Evolutionary conservation across 2,797 vertebrate genomes (phyloP).

Genomic region (Pipistrellus pygmaeus): DNA sequence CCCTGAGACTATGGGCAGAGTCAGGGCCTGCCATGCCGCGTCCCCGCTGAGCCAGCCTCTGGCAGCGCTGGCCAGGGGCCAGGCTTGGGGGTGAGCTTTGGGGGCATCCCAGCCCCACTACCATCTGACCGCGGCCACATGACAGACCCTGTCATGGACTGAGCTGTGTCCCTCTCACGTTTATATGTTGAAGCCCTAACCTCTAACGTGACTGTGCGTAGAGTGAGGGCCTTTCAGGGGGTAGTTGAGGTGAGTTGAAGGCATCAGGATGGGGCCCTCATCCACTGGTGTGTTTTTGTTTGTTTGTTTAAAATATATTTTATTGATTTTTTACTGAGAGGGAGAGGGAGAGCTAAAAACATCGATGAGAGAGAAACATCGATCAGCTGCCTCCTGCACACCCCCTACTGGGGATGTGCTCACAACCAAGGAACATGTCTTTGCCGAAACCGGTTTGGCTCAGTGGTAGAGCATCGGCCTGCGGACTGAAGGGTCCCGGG

Average conservation of each 20-base stretch:
- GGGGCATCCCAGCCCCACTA: background rate
- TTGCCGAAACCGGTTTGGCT: too few relatives aligned
- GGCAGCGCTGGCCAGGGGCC: accelerated
- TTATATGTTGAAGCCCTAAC: background rate
- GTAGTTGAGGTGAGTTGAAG: background rate
- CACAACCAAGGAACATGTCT: too few relatives aligned
- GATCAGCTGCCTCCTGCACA: too few relatives aligned
- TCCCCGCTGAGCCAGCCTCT: background rate
- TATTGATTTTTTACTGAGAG: too few relatives aligned
- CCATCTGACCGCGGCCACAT: background rate
- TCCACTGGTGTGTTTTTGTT: too few relatives aligned
- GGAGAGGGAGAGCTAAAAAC: too few relatives aligned
- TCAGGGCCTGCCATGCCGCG: background rate
- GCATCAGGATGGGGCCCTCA: background rate
- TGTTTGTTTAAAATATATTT: too few relatives aligned
- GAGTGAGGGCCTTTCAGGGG: background rate
- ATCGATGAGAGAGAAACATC: too few relatives aligned
- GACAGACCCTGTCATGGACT: background rate
- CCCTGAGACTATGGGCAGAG: background rate
- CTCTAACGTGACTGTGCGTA: background rate
- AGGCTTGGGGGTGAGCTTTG: background rate
- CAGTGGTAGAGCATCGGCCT: too few relatives aligned
- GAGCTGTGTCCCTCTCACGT: background rate
- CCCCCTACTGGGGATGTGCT: too few relatives aligned
- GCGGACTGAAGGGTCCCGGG: too few relatives aligned